A percentile compares a stretch with the other conserved stretches of the same genome.
Evolutionary conservation across 1,140 invertebrate species (phyloP).

Genomic region (Bombus confusus): DNA sequence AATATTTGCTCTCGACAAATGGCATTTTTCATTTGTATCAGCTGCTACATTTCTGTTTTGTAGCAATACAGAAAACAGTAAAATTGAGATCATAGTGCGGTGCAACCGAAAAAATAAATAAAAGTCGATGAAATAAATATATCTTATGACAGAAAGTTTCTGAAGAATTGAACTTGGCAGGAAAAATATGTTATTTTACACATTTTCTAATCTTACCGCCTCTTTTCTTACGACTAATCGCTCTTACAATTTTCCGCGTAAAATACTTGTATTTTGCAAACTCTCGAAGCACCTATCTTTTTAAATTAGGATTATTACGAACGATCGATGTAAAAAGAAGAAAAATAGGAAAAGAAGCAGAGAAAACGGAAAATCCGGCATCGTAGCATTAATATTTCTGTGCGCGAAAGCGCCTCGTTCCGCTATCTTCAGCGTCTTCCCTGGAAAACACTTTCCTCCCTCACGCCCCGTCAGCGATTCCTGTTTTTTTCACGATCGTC

Average conservation of each 20-base stretch:
- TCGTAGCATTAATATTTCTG: not conserved
- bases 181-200: not conserved
- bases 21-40: not conserved
- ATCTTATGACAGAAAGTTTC: not conserved
- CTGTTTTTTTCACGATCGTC: not conserved
- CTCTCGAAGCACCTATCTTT: not conserved
- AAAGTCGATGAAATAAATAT: not conserved
- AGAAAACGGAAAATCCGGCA: too few relatives aligned
- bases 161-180: not conserved
- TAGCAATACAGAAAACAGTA: too few relatives aligned
- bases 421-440: not conserved
- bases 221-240: too few relatives aligned
- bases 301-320: not conserved
- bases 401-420: not conserved
- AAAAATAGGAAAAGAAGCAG: not conserved
- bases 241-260: not conserved
- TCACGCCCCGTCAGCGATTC: slow-evolving; percentile 17
- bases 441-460: slow-evolving; percentile 3
- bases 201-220: too few relatives aligned
- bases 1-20: not conserved
- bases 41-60: not conserved
- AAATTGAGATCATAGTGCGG: too few relatives aligned
- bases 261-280: not conserved
- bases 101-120: not conserved
- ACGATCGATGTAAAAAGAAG: not conserved